These are phyloP conservation scores for Busseola fusca DNA, from an alignment of 2,888 invertebrate species.

Conservation along the genomic window DNA sequence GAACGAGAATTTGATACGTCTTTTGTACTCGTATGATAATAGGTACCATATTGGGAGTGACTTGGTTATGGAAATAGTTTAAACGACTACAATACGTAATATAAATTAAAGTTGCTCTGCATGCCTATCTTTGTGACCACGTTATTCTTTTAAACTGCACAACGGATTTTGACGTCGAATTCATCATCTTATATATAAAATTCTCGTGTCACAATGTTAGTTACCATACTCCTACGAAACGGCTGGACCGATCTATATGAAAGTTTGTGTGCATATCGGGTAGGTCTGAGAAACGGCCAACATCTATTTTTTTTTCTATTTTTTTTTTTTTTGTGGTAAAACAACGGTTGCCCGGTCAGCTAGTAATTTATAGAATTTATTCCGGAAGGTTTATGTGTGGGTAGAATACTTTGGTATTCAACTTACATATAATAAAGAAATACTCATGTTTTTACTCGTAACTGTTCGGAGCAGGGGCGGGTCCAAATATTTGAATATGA, in stretches of 20 bases:
- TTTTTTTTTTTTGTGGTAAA: too few species aligned
- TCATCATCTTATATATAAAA: background rate
- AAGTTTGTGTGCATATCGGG: too few species aligned
- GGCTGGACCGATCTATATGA: too few species aligned
- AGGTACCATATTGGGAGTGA: background rate
- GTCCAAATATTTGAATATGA: background rate
- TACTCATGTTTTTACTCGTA: background rate
- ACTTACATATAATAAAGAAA: too few species aligned
- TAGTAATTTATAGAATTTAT: too few species aligned
- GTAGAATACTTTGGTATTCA: background rate
- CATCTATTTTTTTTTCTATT: too few species aligned
- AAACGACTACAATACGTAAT: background rate
- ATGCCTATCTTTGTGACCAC: background rate
- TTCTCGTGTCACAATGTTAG: too few species aligned
- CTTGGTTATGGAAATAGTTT: background rate
- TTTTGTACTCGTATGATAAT: background rate
- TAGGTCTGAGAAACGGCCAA: too few species aligned
- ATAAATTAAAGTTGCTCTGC: background rate
- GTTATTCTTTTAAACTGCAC: background rate
- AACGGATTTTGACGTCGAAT: background rate
- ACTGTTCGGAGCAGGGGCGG: background rate
- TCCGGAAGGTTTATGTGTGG: background rate
- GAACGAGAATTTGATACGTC: conserved; percentile 1
- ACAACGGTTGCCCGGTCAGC: too few species aligned
- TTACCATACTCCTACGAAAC: too few species aligned